Evolutionary conservation across 1,140 invertebrate genomes (phyloP).

Genomic region (Sycobia sp.): DNA sequence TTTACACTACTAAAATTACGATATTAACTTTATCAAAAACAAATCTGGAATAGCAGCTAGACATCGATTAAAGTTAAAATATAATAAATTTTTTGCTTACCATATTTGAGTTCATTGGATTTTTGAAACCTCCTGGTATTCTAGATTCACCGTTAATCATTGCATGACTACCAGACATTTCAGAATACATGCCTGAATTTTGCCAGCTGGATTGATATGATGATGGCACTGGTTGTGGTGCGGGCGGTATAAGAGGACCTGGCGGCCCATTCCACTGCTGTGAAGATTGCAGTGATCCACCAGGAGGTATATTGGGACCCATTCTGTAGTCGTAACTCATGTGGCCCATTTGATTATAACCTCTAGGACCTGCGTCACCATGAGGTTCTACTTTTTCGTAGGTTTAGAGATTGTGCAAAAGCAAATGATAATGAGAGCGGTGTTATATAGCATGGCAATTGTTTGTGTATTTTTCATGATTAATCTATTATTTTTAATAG

Average conservation of each 20-base stretch:
- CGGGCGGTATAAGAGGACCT: no score
- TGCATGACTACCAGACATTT: constrained; percentile 1
- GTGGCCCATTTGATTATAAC: constrained; percentile 22
- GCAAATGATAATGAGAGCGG: no score
- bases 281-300: background rate
- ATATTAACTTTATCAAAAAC: no score
- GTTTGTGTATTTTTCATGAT: no score
- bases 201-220: constrained; percentile 20
- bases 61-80: no score
- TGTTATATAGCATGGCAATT: no score
- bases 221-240: background rate
- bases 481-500: no score
- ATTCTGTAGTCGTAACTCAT: constrained; percentile 20
- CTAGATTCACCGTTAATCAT: constrained; percentile 24
- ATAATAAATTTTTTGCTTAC: no score
- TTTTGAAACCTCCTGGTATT: background rate
- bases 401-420: background rate
- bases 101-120: constrained; percentile 14
- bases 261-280: constrained; percentile 21
- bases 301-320: background rate
- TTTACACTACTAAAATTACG: no score
- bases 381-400: background rate
- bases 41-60: no score
- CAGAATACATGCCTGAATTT: constrained; percentile 14
- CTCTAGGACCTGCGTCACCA: constrained; percentile 4